Base-by-base conservation (phyloP, 2,888 invertebrate genomes). In the Andrena fulva region DNA sequence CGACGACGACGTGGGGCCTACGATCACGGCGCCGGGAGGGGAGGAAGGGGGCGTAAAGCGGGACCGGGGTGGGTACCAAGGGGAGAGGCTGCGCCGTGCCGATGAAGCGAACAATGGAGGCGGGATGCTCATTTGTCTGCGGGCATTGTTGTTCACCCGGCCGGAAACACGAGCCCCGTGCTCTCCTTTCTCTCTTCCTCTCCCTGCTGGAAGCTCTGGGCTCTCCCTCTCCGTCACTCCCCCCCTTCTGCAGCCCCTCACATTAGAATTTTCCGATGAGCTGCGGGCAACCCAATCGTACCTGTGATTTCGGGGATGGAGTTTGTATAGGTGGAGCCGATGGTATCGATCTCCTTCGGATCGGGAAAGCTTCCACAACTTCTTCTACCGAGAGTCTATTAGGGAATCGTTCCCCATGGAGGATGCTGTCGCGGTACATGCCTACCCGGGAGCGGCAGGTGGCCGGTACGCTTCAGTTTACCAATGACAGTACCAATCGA, bases 101-200 rank as follows among this genome's bases (percentile, higher is more conserved):
- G 92, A 92, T 90, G 90, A 90, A 91, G 88, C 91, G 92, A 93
- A 93, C 93, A 93, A 93, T 93, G 92, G 92, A 93, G 92, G 93
- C 93, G 93, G 93, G 93, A 93, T 93, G 93, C 93, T 93, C 93
- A 93, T 93, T 93, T 93, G 93, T 93, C 93, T 93, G 93, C 92
- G 91, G 91, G 93, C 91, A 93, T 93, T 93, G 93, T 93, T 93
- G 93, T 90, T 91, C 90, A 91, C 89, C 90, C 93, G 90, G 91
- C 90, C 91, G 91, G 93, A 93, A 93, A 93, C 91, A 92, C 92
- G 93, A 93, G 92, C 91, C 89, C 88, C 85, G 87, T 88, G 89
- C 88, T 88, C 90, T 90, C 87, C 81, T 86, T 87, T 87, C 84
- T 83, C 85, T 85, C 82, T 84, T 71, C 75, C 79, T 77, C 84